Evolutionary conservation across 2,888 invertebrate genomes (phyloP).

Genomic region (Nemurella pictetii): DNA sequence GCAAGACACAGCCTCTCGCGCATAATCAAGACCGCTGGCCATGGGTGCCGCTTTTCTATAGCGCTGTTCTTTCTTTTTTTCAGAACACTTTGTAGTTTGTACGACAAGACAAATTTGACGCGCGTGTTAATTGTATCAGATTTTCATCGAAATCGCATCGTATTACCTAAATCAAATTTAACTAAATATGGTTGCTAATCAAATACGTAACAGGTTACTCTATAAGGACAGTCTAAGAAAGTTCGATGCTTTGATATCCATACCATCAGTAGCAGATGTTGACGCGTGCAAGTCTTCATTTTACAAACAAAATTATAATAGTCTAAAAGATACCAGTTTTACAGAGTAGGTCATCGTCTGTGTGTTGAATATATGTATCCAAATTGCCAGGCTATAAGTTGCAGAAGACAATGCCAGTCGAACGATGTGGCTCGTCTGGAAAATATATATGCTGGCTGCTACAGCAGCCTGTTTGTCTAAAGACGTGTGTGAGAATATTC

Average conservation of each 20-base stretch:
- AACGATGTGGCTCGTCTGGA: neutral
- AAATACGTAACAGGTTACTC: neutral
- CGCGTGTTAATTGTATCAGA: neutral
- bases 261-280: neutral
- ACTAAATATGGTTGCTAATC: neutral
- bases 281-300: neutral
- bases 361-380: neutral
- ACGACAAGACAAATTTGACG: neutral
- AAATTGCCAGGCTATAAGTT: neutral
- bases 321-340: neutral
- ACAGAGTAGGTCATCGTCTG: slow-evolving; percentile 18
- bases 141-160: neutral
- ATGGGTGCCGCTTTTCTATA: neutral
- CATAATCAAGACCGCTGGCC: neutral
- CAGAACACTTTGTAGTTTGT: neutral
- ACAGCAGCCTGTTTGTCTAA: neutral
- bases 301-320: neutral
- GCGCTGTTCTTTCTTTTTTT: neutral
- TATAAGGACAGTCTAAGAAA: neutral
- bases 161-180: neutral
- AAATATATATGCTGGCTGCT: neutral
- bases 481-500: neutral
- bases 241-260: neutral
- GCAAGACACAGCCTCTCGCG: neutral
- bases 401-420: neutral